phyloP scores from a whole-genome alignment of 1,140 invertebrate genomes.

The Trissolcus basalis region DNA sequence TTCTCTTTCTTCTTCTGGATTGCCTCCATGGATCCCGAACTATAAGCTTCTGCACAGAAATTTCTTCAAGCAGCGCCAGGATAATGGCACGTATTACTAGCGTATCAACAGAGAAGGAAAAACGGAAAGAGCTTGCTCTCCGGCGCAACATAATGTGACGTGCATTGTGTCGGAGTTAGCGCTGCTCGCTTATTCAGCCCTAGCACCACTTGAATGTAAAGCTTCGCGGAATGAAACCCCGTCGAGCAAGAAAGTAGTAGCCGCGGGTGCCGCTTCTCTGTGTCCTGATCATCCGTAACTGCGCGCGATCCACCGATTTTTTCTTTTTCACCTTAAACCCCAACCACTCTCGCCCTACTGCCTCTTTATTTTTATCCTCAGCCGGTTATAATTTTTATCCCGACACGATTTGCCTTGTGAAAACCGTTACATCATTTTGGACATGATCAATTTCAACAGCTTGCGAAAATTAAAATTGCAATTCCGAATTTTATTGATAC shows the following conservation, averaged over 20 bases:
- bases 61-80: slow-evolving; percentile 9
- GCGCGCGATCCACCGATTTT: slow-evolving; percentile 61
- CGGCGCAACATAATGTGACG: slow-evolving; percentile 67
- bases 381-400: too few species aligned
- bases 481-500: slow-evolving; percentile 72
- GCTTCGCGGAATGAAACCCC: slow-evolving; percentile 62
- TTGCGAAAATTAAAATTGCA: too few species aligned
- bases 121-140: slow-evolving; percentile 56
- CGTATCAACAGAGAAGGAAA: slow-evolving; percentile 24
- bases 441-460: too few species aligned
- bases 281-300: slow-evolving; percentile 69
- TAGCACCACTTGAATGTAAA: slow-evolving; percentile 67
- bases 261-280: slow-evolving; percentile 66
- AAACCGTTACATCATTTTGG: too few species aligned
- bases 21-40: slow-evolving; percentile 4
- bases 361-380: neutral
- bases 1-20: slow-evolving; percentile 23
- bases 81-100: slow-evolving; percentile 28
- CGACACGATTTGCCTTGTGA: too few species aligned
- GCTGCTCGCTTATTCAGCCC: slow-evolving; percentile 65
- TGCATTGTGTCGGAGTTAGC: slow-evolving; percentile 68
- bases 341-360: slow-evolving; percentile 61
- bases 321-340: slow-evolving; percentile 41
- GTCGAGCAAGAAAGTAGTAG: slow-evolving; percentile 64
- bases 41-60: slow-evolving; percentile 12